Percentiles rank a stretch among this genome's conserved stretches.
Evolutionary conservation across 2,797 vertebrate genomes (phyloP).

Genomic region (Miopithecus talapoin): DNA sequence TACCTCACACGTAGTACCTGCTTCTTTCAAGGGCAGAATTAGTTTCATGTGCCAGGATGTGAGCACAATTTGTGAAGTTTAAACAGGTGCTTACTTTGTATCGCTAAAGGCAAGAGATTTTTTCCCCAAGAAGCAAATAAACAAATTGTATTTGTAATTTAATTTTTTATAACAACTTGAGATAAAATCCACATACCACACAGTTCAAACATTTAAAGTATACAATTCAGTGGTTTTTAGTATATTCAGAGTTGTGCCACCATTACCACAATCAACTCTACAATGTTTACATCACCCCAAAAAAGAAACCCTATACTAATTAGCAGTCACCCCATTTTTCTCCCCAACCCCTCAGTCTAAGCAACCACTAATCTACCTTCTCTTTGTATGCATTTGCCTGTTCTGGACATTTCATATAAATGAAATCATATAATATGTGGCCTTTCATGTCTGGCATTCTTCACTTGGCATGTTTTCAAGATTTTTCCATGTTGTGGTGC

Average conservation of each 20-base stretch:
- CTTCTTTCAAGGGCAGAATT: not conserved
- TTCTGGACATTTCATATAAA: not conserved
- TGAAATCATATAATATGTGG: not conserved
- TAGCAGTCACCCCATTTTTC: not conserved
- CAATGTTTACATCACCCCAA: not conserved
- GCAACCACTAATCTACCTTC: not conserved
- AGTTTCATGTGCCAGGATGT: not conserved
- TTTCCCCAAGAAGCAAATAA: not conserved
- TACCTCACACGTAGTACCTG: not conserved
- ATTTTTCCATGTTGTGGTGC: not conserved
- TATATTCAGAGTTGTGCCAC: not conserved
- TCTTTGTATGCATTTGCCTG: not conserved
- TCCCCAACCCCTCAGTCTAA: not conserved
- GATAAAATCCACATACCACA: not conserved
- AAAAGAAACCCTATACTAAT: not conserved
- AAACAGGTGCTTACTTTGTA: not conserved
- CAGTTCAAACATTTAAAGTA: constrained; percentile 4
- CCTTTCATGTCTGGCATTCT: not conserved
- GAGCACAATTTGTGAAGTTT: not conserved
- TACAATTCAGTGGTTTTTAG: not conserved
- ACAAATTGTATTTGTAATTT: not conserved
- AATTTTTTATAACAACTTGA: constrained; percentile 27
- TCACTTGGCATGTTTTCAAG: not conserved
- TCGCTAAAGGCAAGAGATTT: not conserved
- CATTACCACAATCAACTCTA: not conserved